These are phyloP conservation scores for zebrafish (Danio rerio) DNA, from an alignment of 2,113 vertebrate genomes.

Conservation along the genomic window GRCz12tu NC_133199.1:7358001-7358500, in stretches of 20 bases:
- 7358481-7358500: neutral
- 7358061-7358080: neutral
- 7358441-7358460: neutral
- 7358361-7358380: neutral
- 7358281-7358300: slow-evolving; percentile 16
- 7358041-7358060: neutral
- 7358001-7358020: neutral
- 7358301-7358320: neutral
- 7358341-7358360: neutral
- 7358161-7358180: neutral
- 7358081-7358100: neutral
- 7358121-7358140: neutral
- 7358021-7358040: neutral
- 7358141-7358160: neutral
- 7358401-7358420: neutral
- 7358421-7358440: neutral
- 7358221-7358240: neutral
- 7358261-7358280: neutral
- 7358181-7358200: neutral
- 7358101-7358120: neutral
- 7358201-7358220: neutral
- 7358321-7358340: neutral
- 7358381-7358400: neutral
- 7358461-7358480: neutral
- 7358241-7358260: neutral